Percentiles rank a stretch among this genome's conserved stretches.
phyloP scores from a whole-genome alignment of 2,113 vertebrate species.

The Hippocampus guttulatus region DNA sequence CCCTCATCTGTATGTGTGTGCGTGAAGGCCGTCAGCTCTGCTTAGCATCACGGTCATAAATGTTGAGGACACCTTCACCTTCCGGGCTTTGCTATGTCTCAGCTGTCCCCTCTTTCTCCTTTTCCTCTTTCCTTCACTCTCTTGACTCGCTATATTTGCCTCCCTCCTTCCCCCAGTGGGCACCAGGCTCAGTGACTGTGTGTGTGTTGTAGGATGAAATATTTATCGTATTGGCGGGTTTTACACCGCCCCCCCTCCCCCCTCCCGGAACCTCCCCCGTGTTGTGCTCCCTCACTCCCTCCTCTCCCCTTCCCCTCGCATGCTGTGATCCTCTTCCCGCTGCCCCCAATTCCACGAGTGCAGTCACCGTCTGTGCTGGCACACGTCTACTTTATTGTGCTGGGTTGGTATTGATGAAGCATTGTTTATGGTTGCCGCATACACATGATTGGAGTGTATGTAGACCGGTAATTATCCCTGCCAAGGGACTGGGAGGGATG shows the following conservation, averaged over 20 bases:
- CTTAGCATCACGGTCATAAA: constrained; percentile 48
- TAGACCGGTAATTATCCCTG: neutral
- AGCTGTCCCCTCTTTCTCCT: constrained; percentile 31
- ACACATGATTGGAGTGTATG: neutral
- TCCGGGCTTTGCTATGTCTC: constrained; percentile 58
- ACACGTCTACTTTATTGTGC: neutral
- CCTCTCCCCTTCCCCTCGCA: constrained; percentile 16
- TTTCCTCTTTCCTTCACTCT: constrained; percentile 13
- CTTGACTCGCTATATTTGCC: neutral
- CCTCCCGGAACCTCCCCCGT: constrained; percentile 7
- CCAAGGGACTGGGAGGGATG: neutral
- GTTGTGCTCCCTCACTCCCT: constrained; percentile 11
- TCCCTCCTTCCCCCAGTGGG: constrained; percentile 37
- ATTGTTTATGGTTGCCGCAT: constrained; percentile 13
- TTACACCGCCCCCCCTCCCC: constrained; percentile 9
- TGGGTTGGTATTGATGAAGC: constrained; percentile 17
- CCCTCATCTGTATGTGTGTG: constrained; percentile 29
- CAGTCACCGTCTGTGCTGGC: constrained; percentile 17
- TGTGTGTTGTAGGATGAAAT: constrained; percentile 59
- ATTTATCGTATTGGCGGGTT: constrained; percentile 71
- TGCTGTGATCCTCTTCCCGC: constrained; percentile 50
- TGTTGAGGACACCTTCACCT: constrained; percentile 71
- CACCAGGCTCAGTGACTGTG: constrained; percentile 54
- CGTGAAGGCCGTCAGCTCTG: constrained; percentile 48
- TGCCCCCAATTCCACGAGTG: constrained; percentile 15